Evolutionary conservation across 2,797 vertebrate genomes (phyloP).

Genomic region (Darevskia mixta): DNA sequence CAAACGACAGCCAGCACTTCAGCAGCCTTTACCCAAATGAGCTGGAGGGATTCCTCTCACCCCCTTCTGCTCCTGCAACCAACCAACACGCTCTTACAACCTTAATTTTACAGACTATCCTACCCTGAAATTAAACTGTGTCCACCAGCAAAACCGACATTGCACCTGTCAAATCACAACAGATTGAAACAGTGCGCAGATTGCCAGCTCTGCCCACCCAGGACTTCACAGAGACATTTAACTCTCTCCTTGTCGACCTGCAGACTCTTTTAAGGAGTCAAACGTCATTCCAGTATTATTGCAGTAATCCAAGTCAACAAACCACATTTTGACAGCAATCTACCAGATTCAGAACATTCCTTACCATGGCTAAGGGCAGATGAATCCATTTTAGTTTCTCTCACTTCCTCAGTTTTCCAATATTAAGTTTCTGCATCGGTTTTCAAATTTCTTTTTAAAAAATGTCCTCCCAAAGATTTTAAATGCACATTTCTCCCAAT

Average conservation of each 20-base stretch:
- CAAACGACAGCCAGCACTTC: background rate
- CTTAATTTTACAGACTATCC: conserved; percentile 69
- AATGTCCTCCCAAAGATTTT: too few species aligned
- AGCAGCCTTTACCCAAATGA: background rate
- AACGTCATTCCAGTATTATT: too few species aligned
- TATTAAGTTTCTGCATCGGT: too few species aligned
- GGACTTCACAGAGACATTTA: background rate
- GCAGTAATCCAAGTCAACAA: background rate
- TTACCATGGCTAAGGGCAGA: background rate
- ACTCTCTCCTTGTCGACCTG: background rate
- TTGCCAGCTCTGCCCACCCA: conserved; percentile 8
- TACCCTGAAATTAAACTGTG: conserved; percentile 72
- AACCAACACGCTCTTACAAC: conserved; percentile 28
- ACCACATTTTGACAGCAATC: background rate
- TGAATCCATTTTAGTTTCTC: too few species aligned
- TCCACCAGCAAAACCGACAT: conserved; percentile 66
- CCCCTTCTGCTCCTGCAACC: conserved; percentile 6
- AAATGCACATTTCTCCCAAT: too few species aligned
- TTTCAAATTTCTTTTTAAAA: too few species aligned
- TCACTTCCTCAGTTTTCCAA: too few species aligned
- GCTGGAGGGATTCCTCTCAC: conserved; percentile 39
- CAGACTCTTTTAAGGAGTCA: background rate
- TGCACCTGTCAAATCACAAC: conserved; percentile 38
- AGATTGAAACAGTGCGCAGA: conserved; percentile 22
- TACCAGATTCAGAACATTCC: background rate